These are phyloP conservation scores for Rhizoglyphus robini DNA, from an alignment of 1,140 invertebrate species.

Conservation along the genomic window DNA sequence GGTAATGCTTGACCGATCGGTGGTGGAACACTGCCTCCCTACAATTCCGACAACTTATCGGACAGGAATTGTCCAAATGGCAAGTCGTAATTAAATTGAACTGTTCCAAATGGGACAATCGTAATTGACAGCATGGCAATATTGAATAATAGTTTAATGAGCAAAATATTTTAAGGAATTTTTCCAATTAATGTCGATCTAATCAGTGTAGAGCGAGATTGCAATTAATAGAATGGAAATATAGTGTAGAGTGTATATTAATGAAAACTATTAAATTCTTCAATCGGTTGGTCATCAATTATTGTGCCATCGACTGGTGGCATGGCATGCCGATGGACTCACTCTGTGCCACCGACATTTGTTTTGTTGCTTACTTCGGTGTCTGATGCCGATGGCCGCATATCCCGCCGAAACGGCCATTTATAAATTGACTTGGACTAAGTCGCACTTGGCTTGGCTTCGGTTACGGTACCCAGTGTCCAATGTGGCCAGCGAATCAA, in stretches of 20 bases:
- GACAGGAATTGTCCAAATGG: too few relatives aligned
- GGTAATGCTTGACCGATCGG: too few relatives aligned
- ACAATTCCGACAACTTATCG: too few relatives aligned
- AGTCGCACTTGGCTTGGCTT: not conserved
- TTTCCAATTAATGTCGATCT: constrained; percentile 1
- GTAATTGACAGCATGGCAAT: too few relatives aligned
- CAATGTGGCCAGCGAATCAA: not conserved
- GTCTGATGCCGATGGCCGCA: too few relatives aligned
- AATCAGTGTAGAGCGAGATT: not conserved
- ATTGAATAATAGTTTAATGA: not conserved
- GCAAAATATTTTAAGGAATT: constrained; percentile 13
- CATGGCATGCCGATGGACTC: not conserved
- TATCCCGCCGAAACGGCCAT: not conserved
- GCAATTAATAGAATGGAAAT: constrained; percentile 5
- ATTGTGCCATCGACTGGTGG: not conserved
- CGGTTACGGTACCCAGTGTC: not conserved
- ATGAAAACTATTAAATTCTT: constrained; percentile 15
- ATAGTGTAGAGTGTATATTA: not conserved
- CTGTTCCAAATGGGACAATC: not conserved
- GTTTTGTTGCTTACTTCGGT: not conserved
- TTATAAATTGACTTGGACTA: constrained; percentile 7
- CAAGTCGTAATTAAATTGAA: not conserved
- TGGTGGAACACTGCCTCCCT: too few relatives aligned
- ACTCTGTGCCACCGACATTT: not conserved
- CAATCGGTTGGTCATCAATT: constrained; percentile 8